A percentile compares a stretch with the other conserved stretches of the same genome.
Conservation (phyloP, 2,113 vertebrate genomes). For the Grammomys dolichurus region DNA sequence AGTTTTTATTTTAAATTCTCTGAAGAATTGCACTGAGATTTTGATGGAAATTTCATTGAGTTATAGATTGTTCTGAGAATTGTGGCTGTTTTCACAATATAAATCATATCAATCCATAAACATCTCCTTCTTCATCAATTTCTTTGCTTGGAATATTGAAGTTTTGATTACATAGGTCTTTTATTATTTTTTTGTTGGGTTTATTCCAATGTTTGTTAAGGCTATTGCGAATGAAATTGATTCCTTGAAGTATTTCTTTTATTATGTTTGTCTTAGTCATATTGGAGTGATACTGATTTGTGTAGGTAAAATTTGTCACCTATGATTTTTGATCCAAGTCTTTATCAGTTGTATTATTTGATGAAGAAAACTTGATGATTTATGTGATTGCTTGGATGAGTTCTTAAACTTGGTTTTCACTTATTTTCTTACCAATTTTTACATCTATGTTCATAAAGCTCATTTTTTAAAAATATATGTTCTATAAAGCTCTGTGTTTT, state of each 20-base stretch:
- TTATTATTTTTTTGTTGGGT: not conserved
- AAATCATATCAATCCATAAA: not conserved
- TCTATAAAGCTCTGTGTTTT: not conserved
- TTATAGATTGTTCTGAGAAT: not conserved
- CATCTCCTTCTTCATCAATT: not conserved
- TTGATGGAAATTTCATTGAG: not conserved
- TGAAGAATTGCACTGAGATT: not conserved
- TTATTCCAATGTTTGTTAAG: not conserved
- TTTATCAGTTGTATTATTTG: not conserved
- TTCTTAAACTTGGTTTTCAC: not conserved
- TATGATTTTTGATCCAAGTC: not conserved
- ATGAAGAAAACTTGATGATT: not conserved
- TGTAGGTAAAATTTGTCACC: not conserved
- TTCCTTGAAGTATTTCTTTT: not conserved
- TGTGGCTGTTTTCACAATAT: not conserved
- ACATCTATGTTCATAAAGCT: not conserved
- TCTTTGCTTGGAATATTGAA: not conserved
- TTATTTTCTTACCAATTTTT: not conserved
- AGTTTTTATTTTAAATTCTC: not conserved
- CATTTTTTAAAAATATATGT: not conserved
- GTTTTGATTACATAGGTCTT: not conserved
- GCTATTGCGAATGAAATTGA: not conserved
- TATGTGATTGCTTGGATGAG: not conserved
- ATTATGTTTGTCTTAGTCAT: not conserved
- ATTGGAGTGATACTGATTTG: not conserved